Percentiles rank a stretch among this genome's conserved stretches.
Conservation (phyloP, 2,113 vertebrate genomes). For the Equus quagga region DNA sequence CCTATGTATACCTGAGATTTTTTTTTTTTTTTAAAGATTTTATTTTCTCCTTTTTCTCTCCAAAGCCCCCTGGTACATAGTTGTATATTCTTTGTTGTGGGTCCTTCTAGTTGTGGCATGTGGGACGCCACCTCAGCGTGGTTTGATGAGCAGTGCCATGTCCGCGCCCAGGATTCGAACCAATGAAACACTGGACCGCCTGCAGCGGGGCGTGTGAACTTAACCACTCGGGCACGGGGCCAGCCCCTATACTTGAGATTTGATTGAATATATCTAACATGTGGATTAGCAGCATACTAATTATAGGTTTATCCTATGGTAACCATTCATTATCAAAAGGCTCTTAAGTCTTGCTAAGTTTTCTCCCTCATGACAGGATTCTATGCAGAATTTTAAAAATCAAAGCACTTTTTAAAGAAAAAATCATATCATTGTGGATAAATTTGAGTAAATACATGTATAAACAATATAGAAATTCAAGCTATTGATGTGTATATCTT, state of each 20-base stretch:
- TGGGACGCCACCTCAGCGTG: too few relatives aligned
- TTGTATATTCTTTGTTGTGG: too few relatives aligned
- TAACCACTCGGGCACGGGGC: too few relatives aligned
- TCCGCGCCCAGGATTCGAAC: too few relatives aligned
- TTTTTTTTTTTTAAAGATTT: too few relatives aligned
- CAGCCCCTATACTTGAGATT: conserved; percentile 39
- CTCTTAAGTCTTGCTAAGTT: conserved; percentile 46
- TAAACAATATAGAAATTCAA: conserved; percentile 14
- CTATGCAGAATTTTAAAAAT: conserved; percentile 70
- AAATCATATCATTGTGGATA: conserved; percentile 37
- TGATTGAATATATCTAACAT: conserved; percentile 58
- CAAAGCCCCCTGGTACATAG: too few relatives aligned
- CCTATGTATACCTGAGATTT: conserved; percentile 56
- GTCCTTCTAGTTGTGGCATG: too few relatives aligned
- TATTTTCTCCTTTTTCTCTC: too few relatives aligned
- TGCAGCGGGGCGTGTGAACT: too few relatives aligned
- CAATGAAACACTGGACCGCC: too few relatives aligned
- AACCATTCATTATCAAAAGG: conserved; percentile 64
- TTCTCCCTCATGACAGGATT: conserved; percentile 59
- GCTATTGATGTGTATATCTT: not conserved
- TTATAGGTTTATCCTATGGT: conserved; percentile 62
- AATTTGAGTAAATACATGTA: conserved; percentile 38
- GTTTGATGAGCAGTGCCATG: too few relatives aligned
- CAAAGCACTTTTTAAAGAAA: conserved; percentile 77
- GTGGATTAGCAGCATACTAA: conserved; percentile 52